These are phyloP conservation scores for Ophion slaviceki DNA, from an alignment of 2,888 invertebrate species.

Conservation along the genomic window DNA sequence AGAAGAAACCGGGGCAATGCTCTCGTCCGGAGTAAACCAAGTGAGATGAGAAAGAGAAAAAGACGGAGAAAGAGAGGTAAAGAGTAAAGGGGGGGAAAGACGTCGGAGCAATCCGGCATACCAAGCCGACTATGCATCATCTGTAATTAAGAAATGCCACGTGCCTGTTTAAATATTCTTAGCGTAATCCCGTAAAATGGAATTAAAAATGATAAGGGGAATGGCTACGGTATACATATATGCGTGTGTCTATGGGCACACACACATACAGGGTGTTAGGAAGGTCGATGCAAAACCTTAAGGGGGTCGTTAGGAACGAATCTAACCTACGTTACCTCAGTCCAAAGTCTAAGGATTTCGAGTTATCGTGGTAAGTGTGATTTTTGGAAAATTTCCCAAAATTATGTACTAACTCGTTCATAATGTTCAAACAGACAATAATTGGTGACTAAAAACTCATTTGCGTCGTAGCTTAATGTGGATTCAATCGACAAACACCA, in stretches of 20 bases:
- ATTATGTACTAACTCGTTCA: too few species aligned
- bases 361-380: too few species aligned
- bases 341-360: too few species aligned
- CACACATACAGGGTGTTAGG: too few species aligned
- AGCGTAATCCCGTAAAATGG: constrained; percentile 76
- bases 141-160: constrained; percentile 80
- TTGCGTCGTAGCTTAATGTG: too few species aligned
- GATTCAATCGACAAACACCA: too few species aligned
- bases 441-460: too few species aligned
- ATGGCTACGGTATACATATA: constrained; percentile 25
- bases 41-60: constrained; percentile 34
- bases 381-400: too few species aligned
- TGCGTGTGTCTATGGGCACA: not conserved
- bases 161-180: constrained; percentile 77
- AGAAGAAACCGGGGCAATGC: constrained; percentile 20
- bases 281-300: too few species aligned
- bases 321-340: too few species aligned
- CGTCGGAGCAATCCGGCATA: constrained; percentile 62
- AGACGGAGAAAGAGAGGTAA: not conserved
- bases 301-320: too few species aligned
- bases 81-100: constrained; percentile 32
- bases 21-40: constrained; percentile 32
- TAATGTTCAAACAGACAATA: too few species aligned
- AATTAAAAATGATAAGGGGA: constrained; percentile 77
- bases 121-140: constrained; percentile 74